These are phyloP conservation scores for Raja brachyura DNA, from an alignment of 2,113 vertebrate genomes.

Conservation along the genomic window DNA sequence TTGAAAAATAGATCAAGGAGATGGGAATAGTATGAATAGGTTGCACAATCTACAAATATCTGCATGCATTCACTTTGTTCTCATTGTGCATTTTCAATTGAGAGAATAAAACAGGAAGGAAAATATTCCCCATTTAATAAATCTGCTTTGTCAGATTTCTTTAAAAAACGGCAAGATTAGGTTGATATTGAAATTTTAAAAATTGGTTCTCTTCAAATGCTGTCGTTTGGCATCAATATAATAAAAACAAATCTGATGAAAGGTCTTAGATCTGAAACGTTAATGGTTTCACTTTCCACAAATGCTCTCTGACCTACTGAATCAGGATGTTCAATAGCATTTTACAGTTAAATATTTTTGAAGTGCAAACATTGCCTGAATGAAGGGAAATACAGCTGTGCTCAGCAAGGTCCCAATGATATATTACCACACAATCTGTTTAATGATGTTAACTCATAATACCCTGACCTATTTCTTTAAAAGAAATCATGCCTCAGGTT, in stretches of 20 bases:
- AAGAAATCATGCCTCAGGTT: neutral
- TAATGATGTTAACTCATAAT: neutral
- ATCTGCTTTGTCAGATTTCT: neutral
- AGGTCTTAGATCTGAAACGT: too few species aligned
- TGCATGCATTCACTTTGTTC: neutral
- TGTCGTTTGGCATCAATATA: neutral
- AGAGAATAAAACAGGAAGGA: neutral
- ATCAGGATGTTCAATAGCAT: neutral
- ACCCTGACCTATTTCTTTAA: neutral
- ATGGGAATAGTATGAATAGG: neutral
- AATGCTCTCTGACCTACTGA: too few species aligned
- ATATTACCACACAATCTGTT: neutral
- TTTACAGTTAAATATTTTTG: neutral
- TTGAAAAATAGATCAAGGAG: neutral
- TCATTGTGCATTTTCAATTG: conserved; percentile 18
- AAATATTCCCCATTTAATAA: neutral
- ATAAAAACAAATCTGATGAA: neutral
- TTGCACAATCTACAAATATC: neutral
- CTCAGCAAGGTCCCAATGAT: neutral
- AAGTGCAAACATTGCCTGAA: neutral
- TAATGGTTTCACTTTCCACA: too few species aligned
- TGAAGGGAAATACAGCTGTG: neutral
- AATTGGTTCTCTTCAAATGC: too few species aligned
- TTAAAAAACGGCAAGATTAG: neutral
- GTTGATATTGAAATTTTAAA: neutral